These are phyloP conservation scores for Aporrectodea caliginosa DNA, from an alignment of 1,140 invertebrate genomes.

Conservation along the genomic window DNA sequence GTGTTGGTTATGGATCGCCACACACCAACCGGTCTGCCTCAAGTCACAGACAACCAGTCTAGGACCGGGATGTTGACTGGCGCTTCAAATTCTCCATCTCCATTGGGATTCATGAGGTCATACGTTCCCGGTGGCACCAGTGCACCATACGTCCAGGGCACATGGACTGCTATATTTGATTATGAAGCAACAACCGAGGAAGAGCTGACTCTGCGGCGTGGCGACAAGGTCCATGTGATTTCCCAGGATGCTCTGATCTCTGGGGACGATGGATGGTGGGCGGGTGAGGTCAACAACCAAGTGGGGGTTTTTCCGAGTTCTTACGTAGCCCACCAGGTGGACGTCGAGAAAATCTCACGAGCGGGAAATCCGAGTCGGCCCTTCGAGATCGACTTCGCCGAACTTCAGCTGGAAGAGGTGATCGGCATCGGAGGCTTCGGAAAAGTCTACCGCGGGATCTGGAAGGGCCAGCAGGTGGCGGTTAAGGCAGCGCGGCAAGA, in stretches of 20 bases:
- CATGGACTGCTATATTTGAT: background rate
- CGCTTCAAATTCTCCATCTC: too few species aligned
- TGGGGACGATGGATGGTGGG: constrained; percentile 17
- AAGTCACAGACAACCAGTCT: too few species aligned
- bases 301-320: constrained; percentile 8
- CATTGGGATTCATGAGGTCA: too few species aligned
- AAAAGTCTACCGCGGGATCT: constrained; percentile 37
- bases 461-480: constrained; percentile 42
- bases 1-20: too few species aligned
- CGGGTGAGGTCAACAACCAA: background rate
- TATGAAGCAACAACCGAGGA: constrained; percentile 1
- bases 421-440: constrained; percentile 40
- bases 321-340: constrained; percentile 5
- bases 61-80: too few species aligned
- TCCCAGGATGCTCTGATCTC: constrained; percentile 5
- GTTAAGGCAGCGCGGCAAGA: constrained; percentile 37
- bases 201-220: constrained; percentile 4
- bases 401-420: constrained; percentile 39
- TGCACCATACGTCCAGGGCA: too few species aligned
- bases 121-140: too few species aligned
- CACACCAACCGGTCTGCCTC: too few species aligned
- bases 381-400: constrained; percentile 35
- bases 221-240: constrained; percentile 12
- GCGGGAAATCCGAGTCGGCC: background rate
- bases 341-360: background rate